Base-by-base conservation (phyloP, 1,140 invertebrate species). In the Coenobita brevimanus region DNA sequence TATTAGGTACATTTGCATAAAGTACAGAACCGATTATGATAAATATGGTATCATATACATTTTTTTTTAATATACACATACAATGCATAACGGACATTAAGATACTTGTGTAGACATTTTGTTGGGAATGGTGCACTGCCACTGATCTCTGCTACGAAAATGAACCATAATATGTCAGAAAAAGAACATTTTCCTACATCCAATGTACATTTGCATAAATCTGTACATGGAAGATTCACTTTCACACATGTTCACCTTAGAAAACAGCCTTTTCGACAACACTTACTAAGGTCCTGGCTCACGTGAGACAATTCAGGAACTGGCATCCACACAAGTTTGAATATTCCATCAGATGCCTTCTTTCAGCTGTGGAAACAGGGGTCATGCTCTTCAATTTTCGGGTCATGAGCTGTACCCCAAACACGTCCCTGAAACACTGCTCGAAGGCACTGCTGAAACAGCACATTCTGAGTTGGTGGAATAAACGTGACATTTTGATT, bases 401-500 rank as follows among this genome's bases (percentile, higher is more conserved):
- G 69, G 69, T 73, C 69, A 73, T 73, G 69, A 41, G 69, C 69
- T 33, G 69, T 33, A 73, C 8, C 69, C 69, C 69, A 73, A 73
- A 73, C 33, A 73, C 69, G 30, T 73, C 33, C 69, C 69, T 73
- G 69, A 73, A 8, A 33, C 69, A 73, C 17, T 38, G 69, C 15
- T 73, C 38, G 69, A 73, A 3, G 69, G 36, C 69, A 73, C 6
- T 73, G 69, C 69, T 73, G 69, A 33, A 73, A 33, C 13, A 73
- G 69, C 17, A 33, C 69, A 73, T 73, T 73, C 6, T n/a, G 33
- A 10, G 38, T 73, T 27, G 69, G 69, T 36, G 69, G 69, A 73
- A 73, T 73, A 6, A 8, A n/a, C 6, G 30, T 33, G 36, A 73
- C 33, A 41, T 73, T 73, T 36, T 73, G 6, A 73, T 36, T 27